Evolutionary conservation across 35 echinoderm and acorn worm genomes (phyloP), one percentile per base, ranked within the genome.

Genomic region (Apostichopus japonicus): DNA sequence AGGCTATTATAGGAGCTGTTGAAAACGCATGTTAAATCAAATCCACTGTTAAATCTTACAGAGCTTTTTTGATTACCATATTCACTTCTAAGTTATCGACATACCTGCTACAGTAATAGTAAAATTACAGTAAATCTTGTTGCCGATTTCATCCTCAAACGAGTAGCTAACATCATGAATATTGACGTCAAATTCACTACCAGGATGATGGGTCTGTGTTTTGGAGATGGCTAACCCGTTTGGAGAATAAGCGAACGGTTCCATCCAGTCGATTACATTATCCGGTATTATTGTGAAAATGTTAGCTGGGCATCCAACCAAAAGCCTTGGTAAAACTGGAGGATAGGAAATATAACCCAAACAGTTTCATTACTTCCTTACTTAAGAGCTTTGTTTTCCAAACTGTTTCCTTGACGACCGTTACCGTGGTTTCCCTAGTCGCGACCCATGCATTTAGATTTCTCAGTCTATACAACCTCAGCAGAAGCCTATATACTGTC

Each of bases 81-180:
- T 44, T 44, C 0, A 44, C 33, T 44, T 44, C 33, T 44, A 44
- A 44, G 4, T 44, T 44, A 44, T 44, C 24, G 8, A 52, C 78
- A 54, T 54, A 83, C 79, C 79, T 55, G 79, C n/a, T 4, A 83
- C 1, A 14, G 13, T 54, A 33, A 83, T 15, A 33, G 79, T 83
- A 17, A 83, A 83, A 54, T 83, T 83, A 19, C 79, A 83, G 51
- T 54, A 52, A 54, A 10, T 17, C 54, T n/a, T 83, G 79, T 83
- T 83, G 6, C 51, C 44, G 8, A 83, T 24, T 11, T 10, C 54
- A 54, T 83, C 79, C 19, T 83, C 79, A 83, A 83, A 83, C 6
- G n/a, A 54, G 79, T 83, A 83, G 4, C 24, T 54, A 6, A 83
- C 52, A 52, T 53, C 6, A 7, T 83, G 44, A 19, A 83, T 55